Evolutionary conservation across 1,140 invertebrate species (phyloP).

Genomic region (Conus ventricosus): DNA sequence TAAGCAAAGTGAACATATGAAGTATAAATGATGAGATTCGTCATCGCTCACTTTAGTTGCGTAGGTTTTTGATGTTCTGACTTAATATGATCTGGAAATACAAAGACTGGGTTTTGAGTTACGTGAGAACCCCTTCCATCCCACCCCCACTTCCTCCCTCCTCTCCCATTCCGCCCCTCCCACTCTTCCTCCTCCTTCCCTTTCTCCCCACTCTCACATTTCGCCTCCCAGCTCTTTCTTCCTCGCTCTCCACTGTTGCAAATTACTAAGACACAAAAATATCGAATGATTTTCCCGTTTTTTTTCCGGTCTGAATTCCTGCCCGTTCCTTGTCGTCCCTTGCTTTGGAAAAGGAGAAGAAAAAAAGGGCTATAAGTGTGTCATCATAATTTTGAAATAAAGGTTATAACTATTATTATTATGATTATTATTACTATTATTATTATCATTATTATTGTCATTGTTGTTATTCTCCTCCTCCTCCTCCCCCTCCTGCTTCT

Average conservation of each 20-base stretch:
- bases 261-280: neutral
- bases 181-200: too few relatives aligned
- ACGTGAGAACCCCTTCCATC: neutral
- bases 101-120: neutral
- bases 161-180: neutral
- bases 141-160: neutral
- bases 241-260: neutral
- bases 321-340: neutral
- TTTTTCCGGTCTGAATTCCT: neutral
- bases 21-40: neutral
- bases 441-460: too few relatives aligned
- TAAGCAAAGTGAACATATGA: neutral
- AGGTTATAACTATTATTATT: too few relatives aligned
- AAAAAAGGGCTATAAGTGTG: too few relatives aligned
- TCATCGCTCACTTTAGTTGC: too few relatives aligned
- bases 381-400: too few relatives aligned
- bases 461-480: too few relatives aligned
- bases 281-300: too few relatives aligned
- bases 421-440: too few relatives aligned
- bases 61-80: neutral
- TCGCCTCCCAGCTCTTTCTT: neutral
- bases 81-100: neutral
- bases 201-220: neutral
- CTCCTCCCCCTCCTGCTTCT: too few relatives aligned
- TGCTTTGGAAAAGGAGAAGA: neutral